Conservation (phyloP, 1,140 invertebrate genomes). For the Oryzaephilus surinamensis region DNA sequence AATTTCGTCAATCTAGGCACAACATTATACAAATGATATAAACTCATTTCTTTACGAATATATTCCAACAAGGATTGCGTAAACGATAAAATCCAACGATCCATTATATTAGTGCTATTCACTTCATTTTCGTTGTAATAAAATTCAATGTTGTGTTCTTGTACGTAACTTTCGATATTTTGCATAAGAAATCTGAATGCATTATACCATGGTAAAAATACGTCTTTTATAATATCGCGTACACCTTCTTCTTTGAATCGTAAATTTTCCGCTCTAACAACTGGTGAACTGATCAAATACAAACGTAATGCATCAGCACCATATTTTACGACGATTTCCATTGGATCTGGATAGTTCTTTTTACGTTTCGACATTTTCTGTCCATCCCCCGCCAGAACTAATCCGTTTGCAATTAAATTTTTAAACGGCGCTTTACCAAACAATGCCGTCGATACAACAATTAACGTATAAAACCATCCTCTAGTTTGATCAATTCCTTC, state of each 20-base stretch:
- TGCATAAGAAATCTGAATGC: constrained; percentile 93
- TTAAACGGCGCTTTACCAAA: constrained; percentile 97
- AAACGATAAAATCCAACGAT: constrained; percentile 94
- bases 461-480: constrained; percentile 92
- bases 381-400: constrained; percentile 91
- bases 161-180: constrained; percentile 73
- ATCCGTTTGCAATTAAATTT: constrained; percentile 92
- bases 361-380: constrained; percentile 99
- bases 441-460: constrained; percentile 93
- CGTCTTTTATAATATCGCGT: constrained; percentile 91
- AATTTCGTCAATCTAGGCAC: constrained; percentile 89
- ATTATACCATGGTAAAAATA: constrained; percentile 98
- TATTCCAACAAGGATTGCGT: constrained; percentile 86
- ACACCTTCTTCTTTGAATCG: constrained; percentile 95
- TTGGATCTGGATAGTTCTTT: constrained; percentile 97
- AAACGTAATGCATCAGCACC: constrained; percentile 94
- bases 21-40: constrained; percentile 92
- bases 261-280: constrained; percentile 93
- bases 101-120: constrained; percentile 77
- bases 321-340: constrained; percentile 84
- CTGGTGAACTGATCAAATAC: constrained; percentile 97
- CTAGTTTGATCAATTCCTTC: constrained; percentile 99
- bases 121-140: constrained; percentile 50
- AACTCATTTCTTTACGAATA: constrained; percentile 86
- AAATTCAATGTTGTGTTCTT: constrained; percentile 55